Evolutionary conservation across 2,888 invertebrate species (phyloP).

Genomic region (Halocaridina rubra): DNA sequence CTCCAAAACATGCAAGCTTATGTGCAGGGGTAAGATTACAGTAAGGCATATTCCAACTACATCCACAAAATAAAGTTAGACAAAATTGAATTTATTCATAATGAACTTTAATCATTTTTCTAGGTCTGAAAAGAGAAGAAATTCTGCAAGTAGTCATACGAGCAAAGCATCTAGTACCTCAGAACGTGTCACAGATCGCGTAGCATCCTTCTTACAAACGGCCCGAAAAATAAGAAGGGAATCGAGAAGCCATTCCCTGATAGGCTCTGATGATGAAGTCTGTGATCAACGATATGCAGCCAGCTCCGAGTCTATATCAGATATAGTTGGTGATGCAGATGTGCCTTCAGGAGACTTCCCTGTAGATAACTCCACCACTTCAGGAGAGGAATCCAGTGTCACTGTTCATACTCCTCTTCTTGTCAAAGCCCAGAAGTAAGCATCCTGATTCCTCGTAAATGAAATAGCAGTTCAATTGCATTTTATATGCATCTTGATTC

Average conservation of each 20-base stretch:
- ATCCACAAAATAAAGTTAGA: no score
- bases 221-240: slow-evolving; percentile 18
- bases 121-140: slow-evolving; percentile 16
- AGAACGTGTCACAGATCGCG: slow-evolving; percentile 61
- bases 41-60: no score
- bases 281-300: slow-evolving; percentile 34
- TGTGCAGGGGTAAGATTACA: no score
- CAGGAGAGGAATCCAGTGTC: slow-evolving; percentile 6
- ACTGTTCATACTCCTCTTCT: neutral
- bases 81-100: no score
- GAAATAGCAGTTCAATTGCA: no score
- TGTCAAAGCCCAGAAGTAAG: slow-evolving; percentile 28
- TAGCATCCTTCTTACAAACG: slow-evolving; percentile 67
- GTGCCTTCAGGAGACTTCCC: slow-evolving; percentile 26
- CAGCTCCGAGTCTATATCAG: slow-evolving; percentile 47
- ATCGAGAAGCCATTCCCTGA: slow-evolving; percentile 40
- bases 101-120: neutral
- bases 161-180: slow-evolving; percentile 55
- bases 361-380: neutral
- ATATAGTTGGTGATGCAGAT: slow-evolving; percentile 34
- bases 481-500: no score
- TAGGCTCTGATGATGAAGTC: slow-evolving; percentile 43
- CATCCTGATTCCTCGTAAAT: neutral
- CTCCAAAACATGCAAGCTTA: no score
- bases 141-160: slow-evolving; percentile 41